Evolutionary conservation across 2,888 invertebrate species (phyloP).

Genomic region (Mesodorylaimus sp.): DNA sequence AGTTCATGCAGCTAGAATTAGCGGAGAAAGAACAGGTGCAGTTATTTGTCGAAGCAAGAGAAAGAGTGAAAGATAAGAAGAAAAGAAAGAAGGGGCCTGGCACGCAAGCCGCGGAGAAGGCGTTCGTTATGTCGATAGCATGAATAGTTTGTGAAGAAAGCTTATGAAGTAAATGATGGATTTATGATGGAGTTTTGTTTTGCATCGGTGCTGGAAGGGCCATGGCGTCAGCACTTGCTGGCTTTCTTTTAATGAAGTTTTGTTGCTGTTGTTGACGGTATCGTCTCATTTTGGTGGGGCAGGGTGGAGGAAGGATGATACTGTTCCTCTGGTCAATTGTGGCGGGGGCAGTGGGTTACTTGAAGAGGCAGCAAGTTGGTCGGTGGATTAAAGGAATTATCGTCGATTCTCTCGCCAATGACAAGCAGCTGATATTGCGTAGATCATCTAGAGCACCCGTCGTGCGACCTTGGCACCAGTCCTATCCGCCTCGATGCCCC

Average conservation of each 20-base stretch:
- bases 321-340: slow-evolving; percentile 24
- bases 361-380: not conserved
- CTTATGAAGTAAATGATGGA: too few relatives aligned
- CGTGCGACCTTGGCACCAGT: too few relatives aligned
- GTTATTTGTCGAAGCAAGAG: slow-evolving; percentile 56
- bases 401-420: not conserved
- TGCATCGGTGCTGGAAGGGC: too few relatives aligned
- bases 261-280: too few relatives aligned
- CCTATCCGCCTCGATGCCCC: too few relatives aligned
- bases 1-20: slow-evolving; percentile 52
- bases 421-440: not conserved
- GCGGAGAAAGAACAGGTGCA: slow-evolving; percentile 55
- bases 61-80: slow-evolving; percentile 44
- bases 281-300: too few relatives aligned
- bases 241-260: too few relatives aligned
- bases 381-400: not conserved
- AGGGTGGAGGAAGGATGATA: slow-evolving; percentile 16
- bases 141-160: too few relatives aligned
- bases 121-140: too few relatives aligned
- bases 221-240: too few relatives aligned
- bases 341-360: slow-evolving; percentile 12
- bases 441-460: not conserved
- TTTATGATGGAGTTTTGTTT: too few relatives aligned
- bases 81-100: slow-evolving; percentile 44
- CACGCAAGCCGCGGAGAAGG: too few relatives aligned